A percentile compares a stretch with the other conserved stretches of the same genome.
Conservation (phyloP, 2,113 vertebrate species). For the Stigmatopora argus region DNA sequence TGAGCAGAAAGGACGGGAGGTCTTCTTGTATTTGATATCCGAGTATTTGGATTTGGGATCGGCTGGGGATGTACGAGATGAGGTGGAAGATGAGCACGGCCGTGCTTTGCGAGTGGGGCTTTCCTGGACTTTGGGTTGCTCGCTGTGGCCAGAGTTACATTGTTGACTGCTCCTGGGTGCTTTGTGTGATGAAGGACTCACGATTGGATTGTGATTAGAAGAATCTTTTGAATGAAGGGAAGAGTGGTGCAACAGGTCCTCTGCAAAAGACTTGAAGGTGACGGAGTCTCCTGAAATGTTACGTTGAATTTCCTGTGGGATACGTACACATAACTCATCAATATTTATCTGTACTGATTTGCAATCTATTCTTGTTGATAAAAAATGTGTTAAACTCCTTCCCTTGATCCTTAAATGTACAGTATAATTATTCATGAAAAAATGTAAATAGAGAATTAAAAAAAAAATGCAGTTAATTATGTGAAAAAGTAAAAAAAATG, state of each 20-base stretch:
- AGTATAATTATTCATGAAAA: too few relatives aligned
- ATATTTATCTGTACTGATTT: neutral
- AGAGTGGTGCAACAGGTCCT: slow-evolving; percentile 26
- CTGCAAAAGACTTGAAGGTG: slow-evolving; percentile 24
- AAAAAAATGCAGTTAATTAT: neutral
- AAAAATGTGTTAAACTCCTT: neutral
- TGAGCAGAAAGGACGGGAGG: slow-evolving; percentile 40
- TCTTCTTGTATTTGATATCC: slow-evolving; percentile 57
- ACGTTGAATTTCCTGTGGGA: slow-evolving; percentile 56
- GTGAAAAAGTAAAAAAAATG: too few relatives aligned
- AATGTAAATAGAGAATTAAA: neutral
- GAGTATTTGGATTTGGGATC: slow-evolving; percentile 40
- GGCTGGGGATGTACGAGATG: slow-evolving; percentile 23
- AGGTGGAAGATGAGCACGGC: slow-evolving; percentile 16
- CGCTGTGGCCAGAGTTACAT: slow-evolving; percentile 28
- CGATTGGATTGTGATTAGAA: slow-evolving; percentile 32
- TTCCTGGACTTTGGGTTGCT: slow-evolving; percentile 38
- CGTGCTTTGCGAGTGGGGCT: slow-evolving; percentile 26
- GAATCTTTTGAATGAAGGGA: slow-evolving; percentile 37
- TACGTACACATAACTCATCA: neutral
- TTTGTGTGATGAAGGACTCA: slow-evolving; percentile 27
- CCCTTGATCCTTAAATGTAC: too few relatives aligned
- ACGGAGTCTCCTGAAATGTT: slow-evolving; percentile 40
- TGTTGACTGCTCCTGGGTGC: slow-evolving; percentile 25
- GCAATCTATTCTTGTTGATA: neutral